These are phyloP conservation scores for Leucoraja erinaceus DNA, from an alignment of 2,113 vertebrate species.

Conservation along the genomic window DNA sequence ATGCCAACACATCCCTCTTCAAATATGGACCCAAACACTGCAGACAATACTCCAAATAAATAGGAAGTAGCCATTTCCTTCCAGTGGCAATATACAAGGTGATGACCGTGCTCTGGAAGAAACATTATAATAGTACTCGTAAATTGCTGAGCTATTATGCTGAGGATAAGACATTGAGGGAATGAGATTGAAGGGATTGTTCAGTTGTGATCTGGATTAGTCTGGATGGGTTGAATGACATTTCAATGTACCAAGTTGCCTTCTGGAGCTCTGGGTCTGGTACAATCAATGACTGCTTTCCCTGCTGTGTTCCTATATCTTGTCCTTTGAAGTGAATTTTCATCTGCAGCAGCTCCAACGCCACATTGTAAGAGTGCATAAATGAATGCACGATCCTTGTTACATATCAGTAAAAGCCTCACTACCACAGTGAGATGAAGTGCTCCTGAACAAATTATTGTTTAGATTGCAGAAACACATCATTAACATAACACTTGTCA, in stretches of 20 bases:
- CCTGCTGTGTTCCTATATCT: not conserved
- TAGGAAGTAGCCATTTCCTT: too few species aligned
- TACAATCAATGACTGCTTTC: not conserved
- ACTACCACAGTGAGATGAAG: not conserved
- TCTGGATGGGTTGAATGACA: too few species aligned
- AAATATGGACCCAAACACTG: too few species aligned
- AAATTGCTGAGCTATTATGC: too few species aligned
- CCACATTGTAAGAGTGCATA: not conserved
- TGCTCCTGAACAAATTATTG: not conserved
- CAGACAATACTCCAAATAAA: too few species aligned
- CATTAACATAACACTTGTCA: not conserved
- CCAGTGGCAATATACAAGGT: too few species aligned
- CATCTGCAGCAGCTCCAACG: not conserved
- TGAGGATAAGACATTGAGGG: too few species aligned
- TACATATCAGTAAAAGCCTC: constrained; percentile 10
- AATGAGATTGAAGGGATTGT: too few species aligned
- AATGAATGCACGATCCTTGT: not conserved
- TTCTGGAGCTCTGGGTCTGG: not conserved
- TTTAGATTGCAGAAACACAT: not conserved
- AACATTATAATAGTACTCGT: too few species aligned
- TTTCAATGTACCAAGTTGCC: not conserved
- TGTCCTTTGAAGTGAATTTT: constrained; percentile 1
- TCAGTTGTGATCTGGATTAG: too few species aligned
- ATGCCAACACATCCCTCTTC: too few species aligned
- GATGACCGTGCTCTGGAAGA: too few species aligned